Conservation (phyloP, 2,797 vertebrate genomes). For the Cuniculus paca region DNA sequence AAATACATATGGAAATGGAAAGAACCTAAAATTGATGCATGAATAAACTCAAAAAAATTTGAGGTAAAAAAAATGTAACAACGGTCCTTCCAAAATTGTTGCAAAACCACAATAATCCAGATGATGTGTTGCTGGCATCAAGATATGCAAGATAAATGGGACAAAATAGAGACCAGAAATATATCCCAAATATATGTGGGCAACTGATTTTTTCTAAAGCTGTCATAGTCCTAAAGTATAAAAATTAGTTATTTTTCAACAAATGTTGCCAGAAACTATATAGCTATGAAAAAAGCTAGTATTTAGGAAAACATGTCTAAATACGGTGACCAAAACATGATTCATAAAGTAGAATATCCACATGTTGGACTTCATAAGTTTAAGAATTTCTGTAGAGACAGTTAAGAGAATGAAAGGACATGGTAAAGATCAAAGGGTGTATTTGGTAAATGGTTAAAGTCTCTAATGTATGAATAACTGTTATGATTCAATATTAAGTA, state of each 20-base stretch:
- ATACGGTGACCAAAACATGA: not conserved
- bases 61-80: not conserved
- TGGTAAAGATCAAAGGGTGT: not conserved
- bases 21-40: not conserved
- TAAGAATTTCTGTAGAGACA: not conserved
- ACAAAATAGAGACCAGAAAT: not conserved
- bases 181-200: not conserved
- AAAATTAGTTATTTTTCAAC: not conserved
- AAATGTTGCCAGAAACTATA: not conserved
- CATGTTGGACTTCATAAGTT: not conserved
- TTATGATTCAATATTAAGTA: not conserved
- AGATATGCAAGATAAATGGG: not conserved
- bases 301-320: not conserved
- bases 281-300: not conserved
- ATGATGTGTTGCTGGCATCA: not conserved
- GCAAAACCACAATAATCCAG: not conserved
- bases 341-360: not conserved
- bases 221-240: not conserved
- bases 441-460: not conserved
- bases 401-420: not conserved
- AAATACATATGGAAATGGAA: slow-evolving; percentile 10
- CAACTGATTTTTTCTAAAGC: not conserved
- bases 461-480: not conserved
- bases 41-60: not conserved
- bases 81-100: not conserved